Conservation (phyloP, 2,113 vertebrate genomes). For the Barbus barbus region DNA sequence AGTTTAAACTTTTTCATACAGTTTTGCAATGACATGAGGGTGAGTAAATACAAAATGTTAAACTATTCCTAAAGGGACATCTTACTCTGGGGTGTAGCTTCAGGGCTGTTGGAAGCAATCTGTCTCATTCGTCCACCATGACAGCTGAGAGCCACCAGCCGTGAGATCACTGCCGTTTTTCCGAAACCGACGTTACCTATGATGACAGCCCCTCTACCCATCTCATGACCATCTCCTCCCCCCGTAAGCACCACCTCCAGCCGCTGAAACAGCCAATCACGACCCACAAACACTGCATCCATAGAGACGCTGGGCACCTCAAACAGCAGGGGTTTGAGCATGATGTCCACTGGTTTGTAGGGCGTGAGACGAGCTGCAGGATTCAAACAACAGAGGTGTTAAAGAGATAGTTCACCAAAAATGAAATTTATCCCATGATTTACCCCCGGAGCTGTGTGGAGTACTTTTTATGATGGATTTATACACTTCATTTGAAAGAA, state of each 20-base stretch:
- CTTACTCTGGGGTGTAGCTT: conserved; percentile 85
- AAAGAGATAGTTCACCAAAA: too few species aligned
- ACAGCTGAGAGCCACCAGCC: conserved; percentile 77
- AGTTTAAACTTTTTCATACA: not conserved
- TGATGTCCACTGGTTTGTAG: too few species aligned
- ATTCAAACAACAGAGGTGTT: too few species aligned
- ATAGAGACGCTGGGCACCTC: conserved; percentile 80
- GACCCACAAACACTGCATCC: conserved; percentile 89
- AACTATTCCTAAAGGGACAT: not conserved
- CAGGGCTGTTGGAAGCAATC: conserved; percentile 84
- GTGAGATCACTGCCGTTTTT: conserved; percentile 92
- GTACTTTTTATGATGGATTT: too few species aligned
- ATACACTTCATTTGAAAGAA: too few species aligned
- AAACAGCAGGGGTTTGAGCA: too few species aligned
- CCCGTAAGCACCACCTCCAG: conserved; percentile 85
- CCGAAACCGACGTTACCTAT: conserved; percentile 93
- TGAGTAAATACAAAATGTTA: not conserved
- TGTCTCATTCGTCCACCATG: conserved; percentile 90
- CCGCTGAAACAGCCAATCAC: conserved; percentile 91
- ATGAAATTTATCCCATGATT: too few species aligned
- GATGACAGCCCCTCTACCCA: conserved; percentile 84
- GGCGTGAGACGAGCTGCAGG: too few species aligned
- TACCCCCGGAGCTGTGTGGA: too few species aligned
- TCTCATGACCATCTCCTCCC: conserved; percentile 71
- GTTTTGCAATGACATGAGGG: not conserved